Evolutionary conservation across 2,888 invertebrate species (phyloP), one percentile per base, ranked within the genome.

Genomic region (Cephus nigrinus): DNA sequence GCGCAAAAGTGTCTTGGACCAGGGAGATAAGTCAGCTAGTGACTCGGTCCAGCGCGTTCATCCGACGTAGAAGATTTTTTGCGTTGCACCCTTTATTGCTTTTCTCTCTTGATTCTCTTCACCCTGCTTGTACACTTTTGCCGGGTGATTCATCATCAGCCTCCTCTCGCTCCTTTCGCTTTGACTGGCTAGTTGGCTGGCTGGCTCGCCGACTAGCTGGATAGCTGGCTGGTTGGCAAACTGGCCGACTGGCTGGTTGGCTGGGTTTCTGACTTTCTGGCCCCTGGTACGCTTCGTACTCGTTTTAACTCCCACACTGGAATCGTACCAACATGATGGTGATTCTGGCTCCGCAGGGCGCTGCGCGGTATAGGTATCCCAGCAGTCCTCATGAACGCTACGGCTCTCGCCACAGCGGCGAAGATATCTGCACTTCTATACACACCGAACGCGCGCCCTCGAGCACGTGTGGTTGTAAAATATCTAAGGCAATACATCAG

Each of bases 41-140:
- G 90, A 89, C 87, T 88, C 89, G 90, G 86, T 90, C 89, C 90
- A 91, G 87, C 90, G 90, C 90, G 88, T 87, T 88, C 86, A 86
- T 55, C 78, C 75, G 80, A 81, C 80, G 78, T 73, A 73, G 75
- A 76, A 72, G 75, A 68, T 77, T 79, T 80, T 78, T 75, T 79
- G 78, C 77, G 71, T 77, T 76, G 69, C 75, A 77, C 80, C 79
- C 78, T 78, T 84, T 79, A 81, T 82, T 82, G 81, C 79, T 82
- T 82, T 81, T 81, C 82, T 80, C 82, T 82, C 79, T 80, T 23
- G 55, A 15, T 78, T 83, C 83, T 81, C 81, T 81, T 80, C 76
- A 82, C 80, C 82, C 80, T 80, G 77, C 79, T 77, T 76, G 76
- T 81, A 84, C 76, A 76, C 81, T 84, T 84, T 82, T 85, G 83